These are phyloP conservation scores for Gallinago paraguaiae DNA, from an alignment of 2,113 vertebrate genomes.

Conservation along the genomic window DNA sequence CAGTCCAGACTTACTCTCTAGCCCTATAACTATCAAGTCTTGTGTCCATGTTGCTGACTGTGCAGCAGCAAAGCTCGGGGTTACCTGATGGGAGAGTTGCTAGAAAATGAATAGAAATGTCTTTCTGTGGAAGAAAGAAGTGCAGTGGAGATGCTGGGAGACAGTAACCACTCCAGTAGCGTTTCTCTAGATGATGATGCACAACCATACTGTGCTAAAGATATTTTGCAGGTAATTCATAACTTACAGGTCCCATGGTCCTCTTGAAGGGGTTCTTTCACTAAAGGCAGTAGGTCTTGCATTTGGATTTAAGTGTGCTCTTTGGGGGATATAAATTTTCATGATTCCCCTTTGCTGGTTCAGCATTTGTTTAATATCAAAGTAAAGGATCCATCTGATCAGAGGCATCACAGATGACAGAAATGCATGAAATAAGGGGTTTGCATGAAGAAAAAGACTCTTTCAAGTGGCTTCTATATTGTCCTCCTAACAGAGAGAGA, in stretches of 20 bases:
- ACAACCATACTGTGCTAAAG: background rate
- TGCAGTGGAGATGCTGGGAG: background rate
- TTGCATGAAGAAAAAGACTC: background rate
- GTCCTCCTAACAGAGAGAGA: background rate
- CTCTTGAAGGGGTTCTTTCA: background rate
- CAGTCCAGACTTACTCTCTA: background rate
- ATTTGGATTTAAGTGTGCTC: background rate
- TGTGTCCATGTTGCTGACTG: background rate
- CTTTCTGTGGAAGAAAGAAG: background rate
- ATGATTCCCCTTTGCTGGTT: background rate
- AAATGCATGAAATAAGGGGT: slow-evolving; percentile 2
- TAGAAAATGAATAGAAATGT: background rate
- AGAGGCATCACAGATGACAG: background rate
- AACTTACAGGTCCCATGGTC: background rate
- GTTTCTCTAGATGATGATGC: background rate
- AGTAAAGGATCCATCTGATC: background rate
- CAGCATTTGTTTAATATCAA: background rate
- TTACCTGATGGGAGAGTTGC: background rate
- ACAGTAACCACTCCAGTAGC: background rate
- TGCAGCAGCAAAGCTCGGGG: background rate
- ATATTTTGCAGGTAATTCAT: background rate
- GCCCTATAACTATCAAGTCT: background rate
- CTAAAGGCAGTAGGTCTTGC: background rate
- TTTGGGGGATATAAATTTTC: background rate
- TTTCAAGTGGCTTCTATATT: background rate